These are phyloP conservation scores for Lochmaea crataegi DNA, from an alignment of 2,888 invertebrate species.

Conservation along the genomic window DNA sequence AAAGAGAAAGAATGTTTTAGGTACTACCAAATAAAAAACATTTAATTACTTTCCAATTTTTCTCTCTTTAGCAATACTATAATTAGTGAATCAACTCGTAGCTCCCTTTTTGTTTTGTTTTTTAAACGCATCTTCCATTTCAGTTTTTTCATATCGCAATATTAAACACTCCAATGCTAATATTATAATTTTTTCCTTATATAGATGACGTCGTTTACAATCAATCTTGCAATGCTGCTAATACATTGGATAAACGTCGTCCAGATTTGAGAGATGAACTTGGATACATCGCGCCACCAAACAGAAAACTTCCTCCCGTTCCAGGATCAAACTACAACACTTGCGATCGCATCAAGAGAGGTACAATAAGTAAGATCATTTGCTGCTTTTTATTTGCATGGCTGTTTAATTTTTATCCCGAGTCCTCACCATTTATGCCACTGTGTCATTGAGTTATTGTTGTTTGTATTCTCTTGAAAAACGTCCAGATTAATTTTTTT, in stretches of 20 bases:
- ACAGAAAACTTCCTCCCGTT: conserved; percentile 91
- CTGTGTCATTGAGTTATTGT: conserved; percentile 14
- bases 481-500: neutral
- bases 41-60: too few relatives aligned
- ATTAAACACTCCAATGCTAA: conserved; percentile 1
- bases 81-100: conserved; percentile 1
- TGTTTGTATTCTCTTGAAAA: conserved; percentile 23
- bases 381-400: conserved; percentile 42
- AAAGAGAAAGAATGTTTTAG: neutral
- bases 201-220: conserved; percentile 93
- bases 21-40: too few relatives aligned
- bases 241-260: conserved; percentile 84
- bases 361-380: conserved; percentile 85
- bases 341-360: conserved; percentile 92
- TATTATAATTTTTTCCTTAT: conserved; percentile 43
- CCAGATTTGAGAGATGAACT: conserved; percentile 88
- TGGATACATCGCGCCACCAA: conserved; percentile 93
- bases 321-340: conserved; percentile 95
- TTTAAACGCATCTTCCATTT: conserved; percentile 21
- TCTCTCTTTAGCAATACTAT: neutral
- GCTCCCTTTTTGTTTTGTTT: conserved; percentile 19
- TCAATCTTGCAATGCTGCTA: conserved; percentile 74
- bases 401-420: conserved; percentile 25
- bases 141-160: neutral
- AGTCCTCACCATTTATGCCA: conserved; percentile 18